Evolutionary conservation across 2,888 invertebrate species (phyloP), one percentile per base, ranked within the genome.

Genomic region (Thyatira batis): DNA sequence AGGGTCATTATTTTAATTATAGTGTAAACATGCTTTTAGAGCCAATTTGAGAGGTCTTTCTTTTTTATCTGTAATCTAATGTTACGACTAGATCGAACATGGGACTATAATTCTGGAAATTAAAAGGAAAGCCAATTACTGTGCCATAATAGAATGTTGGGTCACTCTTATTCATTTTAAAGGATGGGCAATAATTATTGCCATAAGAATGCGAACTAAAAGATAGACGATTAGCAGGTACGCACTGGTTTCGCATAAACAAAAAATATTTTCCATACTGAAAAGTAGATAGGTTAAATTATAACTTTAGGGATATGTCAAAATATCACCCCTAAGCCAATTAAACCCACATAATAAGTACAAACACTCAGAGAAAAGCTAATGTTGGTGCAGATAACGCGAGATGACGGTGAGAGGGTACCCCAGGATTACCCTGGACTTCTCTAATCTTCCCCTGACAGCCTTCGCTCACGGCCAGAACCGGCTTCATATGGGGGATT

Each of bases 1-100:
- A 81, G 81, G 78, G 71, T 79, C 76, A 91, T 90, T 89, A 88
- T 80, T 72, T 84, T 91, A 91, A 91, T 91, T 90, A 91, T 87
- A 87, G 80, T 81, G 83, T 68, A 83, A 88, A 84, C 80, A 85
- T 66, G 70, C 65, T 70, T 69, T 74, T 51, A 60, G 57, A 72
- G 60, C 71, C 78, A 73, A 81, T 78, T 82, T 81, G 49, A 54
- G 67, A 72, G 72, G 68, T 69, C 70, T 71, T 57, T 33, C 33
- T 33, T 8, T 33, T 17, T 55, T 55, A 53, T 49, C 53, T 53
- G 61, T 63, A 59, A 57, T 53, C 51, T 30, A 25, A 60, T 55
- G 49, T 56, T 55, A 53, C 56, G 56, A 58, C 55, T 54, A 51
- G 60, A 57, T 61, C 60, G 50, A 45, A 44, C 20, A 28, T 20